Conservation (phyloP, 2,888 invertebrate species). For the Clusia tigrina region DNA sequence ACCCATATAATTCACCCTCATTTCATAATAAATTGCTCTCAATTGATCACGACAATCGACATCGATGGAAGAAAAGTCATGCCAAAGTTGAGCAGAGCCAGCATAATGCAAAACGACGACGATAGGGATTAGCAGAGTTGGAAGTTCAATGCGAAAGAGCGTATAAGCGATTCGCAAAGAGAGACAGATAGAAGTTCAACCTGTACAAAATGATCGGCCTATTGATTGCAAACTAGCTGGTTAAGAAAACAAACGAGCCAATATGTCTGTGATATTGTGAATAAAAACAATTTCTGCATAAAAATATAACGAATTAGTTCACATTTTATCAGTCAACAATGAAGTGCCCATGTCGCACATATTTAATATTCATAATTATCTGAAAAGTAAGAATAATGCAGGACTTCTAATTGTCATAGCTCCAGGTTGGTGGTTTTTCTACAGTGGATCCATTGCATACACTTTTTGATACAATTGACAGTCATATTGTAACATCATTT, state of each 20-base stretch:
- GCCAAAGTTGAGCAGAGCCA: constrained; percentile 41
- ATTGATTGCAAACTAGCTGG: not conserved
- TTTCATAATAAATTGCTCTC: constrained; percentile 66
- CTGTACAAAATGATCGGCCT: not conserved
- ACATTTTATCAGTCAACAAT: too few species aligned
- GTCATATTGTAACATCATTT: too few species aligned
- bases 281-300: constrained; percentile 4
- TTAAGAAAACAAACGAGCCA: not conserved
- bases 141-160: not conserved
- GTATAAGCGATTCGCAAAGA: not conserved
- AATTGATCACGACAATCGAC: constrained; percentile 65
- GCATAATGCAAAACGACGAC: not conserved
- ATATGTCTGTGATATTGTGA: constrained; percentile 4
- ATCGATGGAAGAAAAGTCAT: constrained; percentile 55
- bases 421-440: too few species aligned
- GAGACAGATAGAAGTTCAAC: not conserved
- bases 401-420: too few species aligned
- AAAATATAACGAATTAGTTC: not conserved
- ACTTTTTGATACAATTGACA: too few species aligned
- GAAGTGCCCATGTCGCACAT: too few species aligned
- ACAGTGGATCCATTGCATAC: too few species aligned
- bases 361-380: too few species aligned
- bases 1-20: constrained; percentile 66
- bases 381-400: too few species aligned
- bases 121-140: not conserved